Percentiles rank a stretch among this genome's conserved stretches.
phyloP scores from a whole-genome alignment of 2,113 vertebrate genomes.

The Callorhinus ursinus region DNA sequence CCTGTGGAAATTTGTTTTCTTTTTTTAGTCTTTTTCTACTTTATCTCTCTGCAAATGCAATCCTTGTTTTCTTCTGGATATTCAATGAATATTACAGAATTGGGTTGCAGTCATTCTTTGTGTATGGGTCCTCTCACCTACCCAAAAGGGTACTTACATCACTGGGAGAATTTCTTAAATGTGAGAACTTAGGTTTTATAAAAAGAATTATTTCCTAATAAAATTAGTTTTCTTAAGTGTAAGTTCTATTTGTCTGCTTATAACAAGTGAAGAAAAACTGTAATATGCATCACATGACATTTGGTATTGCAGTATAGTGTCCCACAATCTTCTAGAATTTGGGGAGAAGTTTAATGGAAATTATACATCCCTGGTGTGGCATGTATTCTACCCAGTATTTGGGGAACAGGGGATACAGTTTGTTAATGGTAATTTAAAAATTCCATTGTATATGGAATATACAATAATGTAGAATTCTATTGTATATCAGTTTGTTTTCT shows the following conservation, averaged over 20 bases:
- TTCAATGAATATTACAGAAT: neutral
- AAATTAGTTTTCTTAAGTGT: constrained; percentile 38
- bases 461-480: neutral
- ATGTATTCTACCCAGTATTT: constrained; percentile 2
- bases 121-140: neutral
- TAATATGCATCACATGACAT: neutral
- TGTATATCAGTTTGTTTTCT: constrained; percentile 60
- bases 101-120: constrained; percentile 14
- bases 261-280: constrained; percentile 49
- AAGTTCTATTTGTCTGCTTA: constrained; percentile 28
- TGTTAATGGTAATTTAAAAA: constrained; percentile 49
- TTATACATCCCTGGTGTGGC: neutral
- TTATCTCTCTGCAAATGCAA: neutral
- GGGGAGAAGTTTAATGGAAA: neutral
- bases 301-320: neutral
- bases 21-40: neutral
- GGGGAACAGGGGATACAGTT: neutral
- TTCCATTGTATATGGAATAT: neutral
- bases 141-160: neutral
- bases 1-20: neutral
- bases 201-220: constrained; percentile 44
- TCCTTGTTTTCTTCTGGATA: constrained; percentile 4
- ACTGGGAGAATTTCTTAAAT: neutral
- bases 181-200: constrained; percentile 49
- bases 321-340: constrained; percentile 17